phyloP scores from a whole-genome alignment of 2,888 invertebrate genomes.

The Phaonia tiefii region DNA sequence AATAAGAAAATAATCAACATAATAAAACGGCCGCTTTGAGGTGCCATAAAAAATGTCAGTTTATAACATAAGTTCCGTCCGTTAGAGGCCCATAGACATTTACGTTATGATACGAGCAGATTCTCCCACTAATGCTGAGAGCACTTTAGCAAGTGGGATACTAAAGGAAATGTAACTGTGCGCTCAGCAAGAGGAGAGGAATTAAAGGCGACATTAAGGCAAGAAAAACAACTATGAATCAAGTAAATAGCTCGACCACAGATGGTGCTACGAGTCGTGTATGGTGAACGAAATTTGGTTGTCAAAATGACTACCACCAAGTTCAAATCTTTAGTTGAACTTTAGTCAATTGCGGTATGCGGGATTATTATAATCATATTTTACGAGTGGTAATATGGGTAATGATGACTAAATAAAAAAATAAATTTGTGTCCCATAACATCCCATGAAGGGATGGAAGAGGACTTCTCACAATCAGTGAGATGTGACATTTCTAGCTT shows the following conservation, averaged over 20 bases:
- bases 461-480: too few relatives aligned
- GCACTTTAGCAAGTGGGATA: constrained; percentile 24
- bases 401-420: too few relatives aligned
- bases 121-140: constrained; percentile 1
- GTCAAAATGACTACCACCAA: too few relatives aligned
- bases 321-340: too few relatives aligned
- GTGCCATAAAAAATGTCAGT: constrained; percentile 41
- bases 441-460: too few relatives aligned
- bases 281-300: too few relatives aligned
- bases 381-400: too few relatives aligned
- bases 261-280: not conserved
- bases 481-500: too few relatives aligned
- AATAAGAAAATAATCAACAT: constrained; percentile 60
- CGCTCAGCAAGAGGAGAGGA: not conserved
- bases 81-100: constrained; percentile 27
- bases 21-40: constrained; percentile 58
- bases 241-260: not conserved
- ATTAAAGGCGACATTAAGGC: constrained; percentile 5
- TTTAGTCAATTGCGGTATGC: too few relatives aligned
- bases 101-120: not conserved
- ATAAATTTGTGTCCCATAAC: too few relatives aligned
- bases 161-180: not conserved
- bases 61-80: constrained; percentile 31
- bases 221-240: not conserved
- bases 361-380: too few relatives aligned